Evolutionary conservation across 1,140 invertebrate species (phyloP).

Genomic region (Agrypnia vestita): DNA sequence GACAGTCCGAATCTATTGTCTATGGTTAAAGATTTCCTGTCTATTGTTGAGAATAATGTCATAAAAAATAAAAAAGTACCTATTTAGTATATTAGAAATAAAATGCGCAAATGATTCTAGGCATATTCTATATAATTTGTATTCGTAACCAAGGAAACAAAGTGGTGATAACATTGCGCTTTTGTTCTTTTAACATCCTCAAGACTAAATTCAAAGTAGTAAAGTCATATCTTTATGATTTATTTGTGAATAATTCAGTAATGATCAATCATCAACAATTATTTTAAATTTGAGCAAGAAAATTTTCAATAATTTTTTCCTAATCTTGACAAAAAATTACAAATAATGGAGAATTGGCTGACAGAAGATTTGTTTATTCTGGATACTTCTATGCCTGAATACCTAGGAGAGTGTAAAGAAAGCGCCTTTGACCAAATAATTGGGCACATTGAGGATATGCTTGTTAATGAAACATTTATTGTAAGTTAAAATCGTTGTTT

Average conservation of each 20-base stretch:
- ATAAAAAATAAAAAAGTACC: background rate
- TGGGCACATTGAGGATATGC: constrained; percentile 82
- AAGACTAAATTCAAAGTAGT: constrained; percentile 1
- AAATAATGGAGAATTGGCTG: constrained; percentile 22
- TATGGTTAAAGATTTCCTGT: too few relatives aligned
- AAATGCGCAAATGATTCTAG: background rate
- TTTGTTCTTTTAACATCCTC: constrained; percentile 1
- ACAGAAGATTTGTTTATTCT: constrained; percentile 22
- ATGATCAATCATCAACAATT: too few relatives aligned
- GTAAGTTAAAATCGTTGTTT: constrained; percentile 22
- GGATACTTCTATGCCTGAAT: constrained; percentile 22
- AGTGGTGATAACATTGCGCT: background rate
- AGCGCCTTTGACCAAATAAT: constrained; percentile 76
- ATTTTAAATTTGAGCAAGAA: too few relatives aligned
- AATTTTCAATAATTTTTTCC: too few relatives aligned
- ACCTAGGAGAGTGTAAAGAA: constrained; percentile 4
- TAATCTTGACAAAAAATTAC: constrained; percentile 2
- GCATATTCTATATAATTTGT: background rate
- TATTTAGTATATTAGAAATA: background rate
- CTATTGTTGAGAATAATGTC: too few relatives aligned
- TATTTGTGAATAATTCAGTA: background rate
- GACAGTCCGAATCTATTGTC: too few relatives aligned
- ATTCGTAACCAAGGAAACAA: constrained; percentile 13
- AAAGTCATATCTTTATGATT: constrained; percentile 11
- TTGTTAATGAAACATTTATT: constrained; percentile 74